Evolutionary conservation across 2,797 vertebrate genomes (phyloP).

Genomic region (Falco columbarius): DNA sequence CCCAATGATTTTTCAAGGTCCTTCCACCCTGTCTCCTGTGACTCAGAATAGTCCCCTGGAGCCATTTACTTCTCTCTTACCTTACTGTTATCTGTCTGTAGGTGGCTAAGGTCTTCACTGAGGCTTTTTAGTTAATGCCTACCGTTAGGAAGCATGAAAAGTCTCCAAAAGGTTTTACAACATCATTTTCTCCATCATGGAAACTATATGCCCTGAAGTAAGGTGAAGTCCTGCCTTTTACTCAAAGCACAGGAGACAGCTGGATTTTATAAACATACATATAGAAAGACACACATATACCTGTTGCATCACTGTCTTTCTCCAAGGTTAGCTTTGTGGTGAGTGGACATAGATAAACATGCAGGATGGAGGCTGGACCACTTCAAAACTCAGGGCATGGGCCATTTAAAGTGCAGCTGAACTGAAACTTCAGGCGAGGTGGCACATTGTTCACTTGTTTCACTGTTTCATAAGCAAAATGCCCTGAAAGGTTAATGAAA

Average conservation of each 20-base stretch:
- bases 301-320: background rate
- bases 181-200: background rate
- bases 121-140: background rate
- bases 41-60: background rate
- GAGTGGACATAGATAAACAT: background rate
- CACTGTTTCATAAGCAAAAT: background rate
- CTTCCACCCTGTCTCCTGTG: background rate
- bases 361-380: background rate
- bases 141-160: background rate
- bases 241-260: background rate
- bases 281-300: fast-evolving
- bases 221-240: background rate
- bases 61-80: background rate
- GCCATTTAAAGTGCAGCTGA: background rate
- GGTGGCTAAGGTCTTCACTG: background rate
- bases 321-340: background rate
- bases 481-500: background rate
- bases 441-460: background rate
- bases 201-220: background rate
- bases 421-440: background rate
- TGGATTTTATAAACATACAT: background rate
- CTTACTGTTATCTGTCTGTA: background rate
- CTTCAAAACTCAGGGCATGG: background rate
- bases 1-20: background rate
- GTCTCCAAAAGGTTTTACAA: background rate